Evolutionary conservation across 2,797 vertebrate species (phyloP).

Genomic region (Alcedo quadribrachys): DNA sequence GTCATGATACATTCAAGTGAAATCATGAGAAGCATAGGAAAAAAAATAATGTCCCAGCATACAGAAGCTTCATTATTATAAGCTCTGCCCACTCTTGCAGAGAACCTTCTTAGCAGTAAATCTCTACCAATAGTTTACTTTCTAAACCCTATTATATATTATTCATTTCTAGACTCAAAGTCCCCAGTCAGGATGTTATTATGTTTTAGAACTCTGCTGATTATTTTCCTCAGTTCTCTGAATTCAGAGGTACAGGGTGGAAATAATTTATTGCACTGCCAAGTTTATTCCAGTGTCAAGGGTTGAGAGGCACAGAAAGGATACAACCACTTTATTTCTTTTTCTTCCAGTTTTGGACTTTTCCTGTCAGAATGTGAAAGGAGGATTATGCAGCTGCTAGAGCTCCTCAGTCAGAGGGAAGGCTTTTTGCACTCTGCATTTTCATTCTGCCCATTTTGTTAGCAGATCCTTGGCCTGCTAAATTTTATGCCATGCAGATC

Average conservation of each 20-base stretch:
- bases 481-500: background rate
- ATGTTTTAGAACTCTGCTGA: background rate
- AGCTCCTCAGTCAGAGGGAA: background rate
- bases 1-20: background rate
- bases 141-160: background rate
- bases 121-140: background rate
- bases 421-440: background rate
- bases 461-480: background rate
- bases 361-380: background rate
- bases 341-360: background rate
- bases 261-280: background rate
- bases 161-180: background rate
- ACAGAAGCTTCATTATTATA: background rate
- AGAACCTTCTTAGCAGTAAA: background rate
- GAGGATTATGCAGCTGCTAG: background rate
- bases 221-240: background rate
- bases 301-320: background rate
- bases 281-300: background rate
- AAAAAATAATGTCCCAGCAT: background rate
- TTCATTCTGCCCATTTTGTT: background rate
- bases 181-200: background rate
- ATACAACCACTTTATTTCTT: background rate
- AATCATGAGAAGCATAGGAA: background rate
- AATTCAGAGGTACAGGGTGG: background rate
- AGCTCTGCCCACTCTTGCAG: background rate